Conservation (phyloP, 2,888 invertebrate species). For the Amorpha juglandis region DNA sequence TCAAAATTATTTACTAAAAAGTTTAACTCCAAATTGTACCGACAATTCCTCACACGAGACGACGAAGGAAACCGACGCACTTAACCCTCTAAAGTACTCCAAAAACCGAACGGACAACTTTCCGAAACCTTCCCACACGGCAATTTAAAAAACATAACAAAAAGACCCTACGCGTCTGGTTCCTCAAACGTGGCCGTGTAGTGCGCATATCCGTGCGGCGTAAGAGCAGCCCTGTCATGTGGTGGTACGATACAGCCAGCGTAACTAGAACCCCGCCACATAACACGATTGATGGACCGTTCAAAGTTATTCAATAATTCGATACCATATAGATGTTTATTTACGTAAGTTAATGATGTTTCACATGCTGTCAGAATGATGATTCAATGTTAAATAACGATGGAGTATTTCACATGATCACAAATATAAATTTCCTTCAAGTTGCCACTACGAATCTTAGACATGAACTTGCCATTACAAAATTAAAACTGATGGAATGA, state of each 20-base stretch:
- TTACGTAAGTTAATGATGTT: background rate
- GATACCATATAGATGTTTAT: background rate
- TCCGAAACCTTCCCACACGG: slow-evolving; percentile 41
- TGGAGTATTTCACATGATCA: too few species aligned
- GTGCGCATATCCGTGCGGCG: slow-evolving; percentile 35
- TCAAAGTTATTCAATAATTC: background rate
- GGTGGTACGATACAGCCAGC: slow-evolving; percentile 33
- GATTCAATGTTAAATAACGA: background rate
- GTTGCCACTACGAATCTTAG: too few species aligned
- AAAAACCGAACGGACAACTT: slow-evolving; percentile 42
- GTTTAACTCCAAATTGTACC: background rate
- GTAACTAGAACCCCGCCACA: slow-evolving; percentile 28
- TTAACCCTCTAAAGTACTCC: slow-evolving; percentile 32
- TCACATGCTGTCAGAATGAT: background rate
- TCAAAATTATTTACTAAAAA: too few species aligned
- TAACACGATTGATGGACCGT: background rate
- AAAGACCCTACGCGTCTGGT: slow-evolving; percentile 36
- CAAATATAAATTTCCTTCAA: too few species aligned
- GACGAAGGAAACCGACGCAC: slow-evolving; percentile 22
- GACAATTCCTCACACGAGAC: slow-evolving; percentile 2
- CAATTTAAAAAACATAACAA: slow-evolving; percentile 36
- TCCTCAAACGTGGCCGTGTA: slow-evolving; percentile 30
- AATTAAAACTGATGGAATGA: too few species aligned
- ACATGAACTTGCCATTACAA: too few species aligned
- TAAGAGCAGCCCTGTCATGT: slow-evolving; percentile 32